These are phyloP conservation scores for Tenthredo distinguenda DNA, from an alignment of 2,888 invertebrate species.

Conservation along the genomic window DNA sequence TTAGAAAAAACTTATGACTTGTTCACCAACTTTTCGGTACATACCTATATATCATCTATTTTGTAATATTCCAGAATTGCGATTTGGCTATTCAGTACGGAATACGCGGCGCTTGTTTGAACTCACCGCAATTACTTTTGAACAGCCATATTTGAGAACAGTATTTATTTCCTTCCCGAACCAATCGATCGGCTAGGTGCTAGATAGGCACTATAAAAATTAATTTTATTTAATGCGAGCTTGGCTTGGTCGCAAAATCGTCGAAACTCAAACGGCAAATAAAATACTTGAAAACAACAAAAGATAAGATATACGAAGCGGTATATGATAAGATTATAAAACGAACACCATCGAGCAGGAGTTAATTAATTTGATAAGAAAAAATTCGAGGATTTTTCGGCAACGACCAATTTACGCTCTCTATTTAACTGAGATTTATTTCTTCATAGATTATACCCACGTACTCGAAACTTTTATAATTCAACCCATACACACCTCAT, in stretches of 20 bases:
- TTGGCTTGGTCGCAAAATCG: neutral
- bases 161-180: neutral
- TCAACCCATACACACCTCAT: neutral
- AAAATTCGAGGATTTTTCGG: neutral
- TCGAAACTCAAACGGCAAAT: conserved; percentile 65
- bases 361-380: conserved; percentile 63
- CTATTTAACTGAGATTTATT: neutral
- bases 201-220: neutral
- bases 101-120: no score
- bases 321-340: conserved; percentile 72
- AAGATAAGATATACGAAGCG: conserved; percentile 68
- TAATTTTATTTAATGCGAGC: neutral
- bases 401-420: neutral
- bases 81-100: neutral
- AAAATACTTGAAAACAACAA: conserved; percentile 72
- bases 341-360: conserved; percentile 57
- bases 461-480: neutral
- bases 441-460: neutral
- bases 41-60: neutral
- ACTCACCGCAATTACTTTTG: neutral
- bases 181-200: neutral
- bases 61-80: neutral
- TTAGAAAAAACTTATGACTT: neutral
- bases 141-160: neutral
- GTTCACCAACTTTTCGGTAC: neutral